Evolutionary conservation across 2,888 invertebrate species (phyloP), one percentile per base, ranked within the genome.

Genomic region (Gymnocheta viridis): DNA sequence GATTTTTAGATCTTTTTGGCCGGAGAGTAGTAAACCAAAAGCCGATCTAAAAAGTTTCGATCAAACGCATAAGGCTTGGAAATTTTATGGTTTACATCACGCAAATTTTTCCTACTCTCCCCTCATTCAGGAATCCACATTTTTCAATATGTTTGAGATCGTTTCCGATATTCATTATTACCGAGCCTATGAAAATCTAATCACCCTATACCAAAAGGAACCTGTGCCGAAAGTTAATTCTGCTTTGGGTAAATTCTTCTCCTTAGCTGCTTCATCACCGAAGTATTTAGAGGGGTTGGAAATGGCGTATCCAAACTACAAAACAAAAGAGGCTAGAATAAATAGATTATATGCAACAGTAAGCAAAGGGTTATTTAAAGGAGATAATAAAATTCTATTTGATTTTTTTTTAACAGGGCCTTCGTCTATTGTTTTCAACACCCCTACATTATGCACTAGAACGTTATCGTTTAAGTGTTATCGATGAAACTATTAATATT

Each of bases 391-490:
- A 7, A 5, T 32, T 7, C 9, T 32, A 7, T 32, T 7, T 32
- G 1, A 7, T 2, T 32, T 5, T 32, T 7, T 32, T 14, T 1
- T 14, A 1, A 2, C 38, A 38, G 38, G 38, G 38, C 2, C 38
- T 38, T 12, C 38, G 38, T 1, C 10, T 1, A 2, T 12, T 38
- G 12, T 38, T 38, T 38, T 38, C 38, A 1, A 38, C 38, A 38
- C 38, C 38, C 38, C 54, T 86, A 0, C 93, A 95, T 89, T 95
- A 94, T 89, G 93, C 94, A 1, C 91, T 96, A 81, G 96, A 96
- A 88, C 92, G 94, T 82, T 96, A 94, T 93, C 93, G 95, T 0
- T 95, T 95, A 90, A 94, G 94, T 24, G 93, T 95, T 7, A 94
- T 95, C 89, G 93, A 94, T 24, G 94, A 94, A 0, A 92, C 92